Evolutionary conservation across 2,113 vertebrate species (phyloP), one percentile per base, ranked within the genome.

Genomic region (Mellivora capensis): DNA sequence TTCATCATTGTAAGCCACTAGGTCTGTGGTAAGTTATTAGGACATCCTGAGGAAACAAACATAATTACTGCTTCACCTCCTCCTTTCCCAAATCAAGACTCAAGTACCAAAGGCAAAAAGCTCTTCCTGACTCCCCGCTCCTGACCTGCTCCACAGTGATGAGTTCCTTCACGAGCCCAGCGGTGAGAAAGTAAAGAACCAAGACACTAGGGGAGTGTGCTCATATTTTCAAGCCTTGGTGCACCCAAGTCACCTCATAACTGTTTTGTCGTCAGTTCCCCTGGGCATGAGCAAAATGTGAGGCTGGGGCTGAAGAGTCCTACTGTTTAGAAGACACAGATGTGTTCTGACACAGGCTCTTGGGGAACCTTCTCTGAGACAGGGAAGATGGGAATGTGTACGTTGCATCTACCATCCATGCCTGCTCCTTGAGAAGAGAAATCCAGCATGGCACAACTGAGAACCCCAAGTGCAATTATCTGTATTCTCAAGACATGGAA

Each of bases 131-230:
- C 29, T 83, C 39, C 15, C 14, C 4, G 12, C 57, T 34, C 54
- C 21, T 47, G 7, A 39, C 11, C 42, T 76, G 6, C 9, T 59
- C 17, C 57, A 52, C 34, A 76, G 14, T 17, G 42, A 69, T 31
- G 23, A 23, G 17, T 71, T 21, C 12, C 80, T 92, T 95, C 18
- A 1, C 39, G 13, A 85, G 23, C n/a, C 44, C 21, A 34, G 42
- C 1, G 69, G 14, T 2, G 59, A 82, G 61, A 80, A 64, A 31
- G 34, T 6, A 42, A 84, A 95, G 49, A 69, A 49, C 29, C 49
- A 9, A 74, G n/a, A 29, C 47, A 23, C 8, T 2, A 14, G 7
- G 11, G 15, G 1, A n/a, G 1, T 0, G 13, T 7, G 2, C 31
- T 49, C 3, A 1, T 3, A 29, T 15, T 23, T 31, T 7, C 13